Base-by-base conservation (phyloP, 1,140 invertebrate genomes). In the Anastrepha ludens region DNA sequence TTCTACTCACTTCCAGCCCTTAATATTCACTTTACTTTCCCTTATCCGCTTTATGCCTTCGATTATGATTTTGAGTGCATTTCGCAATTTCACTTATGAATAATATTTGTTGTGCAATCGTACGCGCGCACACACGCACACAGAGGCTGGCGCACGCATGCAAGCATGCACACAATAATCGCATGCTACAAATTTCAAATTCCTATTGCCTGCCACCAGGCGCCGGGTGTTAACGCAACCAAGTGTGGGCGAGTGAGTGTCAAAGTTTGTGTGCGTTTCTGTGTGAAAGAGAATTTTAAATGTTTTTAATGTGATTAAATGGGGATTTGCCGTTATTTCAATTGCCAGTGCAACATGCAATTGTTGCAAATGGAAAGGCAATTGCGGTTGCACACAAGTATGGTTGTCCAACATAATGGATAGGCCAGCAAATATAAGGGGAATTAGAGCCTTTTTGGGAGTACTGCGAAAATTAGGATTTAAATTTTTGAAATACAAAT, bases 231-330 rank as follows among this genome's bases (percentile, higher is more conserved):
- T 67, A 62, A 62, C 60, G 64, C 50, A 7, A 41, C n/a, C 44
- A 47, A 15, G 29, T 60, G 85, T 9, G 9, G 17, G 47, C 6
- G 50, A 4, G n/a, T 86, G 2, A 41, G 39, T 74, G 44, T 20
- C 50, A n/a, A 4, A 29, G n/a, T 85, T 41, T 70, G 44, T 81
- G 17, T 81, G 74, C 29, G 50, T 7, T 81, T 81, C 74, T 81
- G 47, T 41, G 41, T 81, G 59, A 86, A 86, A 86, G 85, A 86
- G 85, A 86, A 86, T 86, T 86, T 86, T 62, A 62, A 86, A 86
- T 86, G 29, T 86, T 86, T 86, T 86, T 86, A 86, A 86, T 86
- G 58, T 86, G 85, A 86, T 86, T 86, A 86, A 86, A 86, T 60
- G 85, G 85, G 85, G 85, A 86, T 86, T 86, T 86, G 59, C 59